phyloP scores from a whole-genome alignment of 1,140 invertebrate species.

The Danaus plexippus region DNA sequence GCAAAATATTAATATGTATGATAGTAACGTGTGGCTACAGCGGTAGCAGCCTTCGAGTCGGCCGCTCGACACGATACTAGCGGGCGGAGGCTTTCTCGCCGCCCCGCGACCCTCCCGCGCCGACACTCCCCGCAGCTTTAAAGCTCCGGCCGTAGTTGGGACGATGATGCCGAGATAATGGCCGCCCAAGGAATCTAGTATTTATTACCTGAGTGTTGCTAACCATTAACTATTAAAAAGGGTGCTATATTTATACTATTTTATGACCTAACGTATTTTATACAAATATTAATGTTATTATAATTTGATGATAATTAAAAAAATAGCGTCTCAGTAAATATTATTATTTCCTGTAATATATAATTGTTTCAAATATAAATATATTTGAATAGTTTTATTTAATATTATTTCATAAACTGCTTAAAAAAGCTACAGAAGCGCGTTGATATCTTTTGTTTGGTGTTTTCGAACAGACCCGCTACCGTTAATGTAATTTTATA shows the following conservation, averaged over 20 bases:
- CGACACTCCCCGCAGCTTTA: conserved; percentile 47
- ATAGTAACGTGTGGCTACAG: conserved; percentile 28
- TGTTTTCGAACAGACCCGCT: conserved; percentile 4
- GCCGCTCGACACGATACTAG: conserved; percentile 57
- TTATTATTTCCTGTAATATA: too few relatives aligned
- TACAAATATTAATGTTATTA: not conserved
- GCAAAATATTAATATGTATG: conserved; percentile 52
- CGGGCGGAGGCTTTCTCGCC: conserved; percentile 60
- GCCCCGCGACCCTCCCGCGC: conserved; percentile 50
- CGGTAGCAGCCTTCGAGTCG: conserved; percentile 40
- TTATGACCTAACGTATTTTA: not conserved
- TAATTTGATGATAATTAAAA: conserved; percentile 1
- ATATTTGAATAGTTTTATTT: too few relatives aligned
- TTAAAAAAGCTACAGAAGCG: conserved; percentile 6
- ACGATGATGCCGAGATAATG: conserved; percentile 67
- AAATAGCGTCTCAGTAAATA: too few relatives aligned
- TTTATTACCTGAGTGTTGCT: conserved; percentile 47
- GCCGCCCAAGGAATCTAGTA: conserved; percentile 63
- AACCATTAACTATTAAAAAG: conserved; percentile 6
- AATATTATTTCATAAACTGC: too few relatives aligned
- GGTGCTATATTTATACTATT: conserved; percentile 31
- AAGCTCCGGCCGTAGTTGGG: conserved; percentile 54
- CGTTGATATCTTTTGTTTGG: conserved; percentile 43
- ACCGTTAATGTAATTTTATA: not conserved
- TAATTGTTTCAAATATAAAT: too few relatives aligned